Evolutionary conservation across 2,797 vertebrate genomes (phyloP), one percentile per base, ranked within the genome.

Genomic region (Morelia viridis): DNA sequence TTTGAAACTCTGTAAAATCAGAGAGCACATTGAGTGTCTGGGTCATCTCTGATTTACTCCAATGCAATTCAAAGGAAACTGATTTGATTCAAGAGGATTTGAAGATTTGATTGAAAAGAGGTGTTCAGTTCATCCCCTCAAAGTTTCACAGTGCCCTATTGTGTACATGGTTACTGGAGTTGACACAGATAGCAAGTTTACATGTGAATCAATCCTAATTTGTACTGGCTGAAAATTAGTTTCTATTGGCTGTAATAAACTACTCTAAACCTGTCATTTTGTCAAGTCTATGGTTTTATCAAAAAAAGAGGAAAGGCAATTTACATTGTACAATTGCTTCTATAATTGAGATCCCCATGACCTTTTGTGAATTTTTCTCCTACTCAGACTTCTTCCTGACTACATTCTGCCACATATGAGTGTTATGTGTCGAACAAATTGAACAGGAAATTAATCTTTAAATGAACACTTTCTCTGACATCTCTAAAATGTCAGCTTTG

Each of bases 391-490:
- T 41, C 19, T 2, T 89, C 31, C 89, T 91, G 15, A 28, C 12
- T 28, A 62, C 58, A 50, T 28, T 0, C 53, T 90, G 64, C 11
- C 17, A 93, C 22, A 88, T 93, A 24, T 31, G 85, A 92, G 24
- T 87, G 84, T 80, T 80, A 62, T 15, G 28, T 89, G 83, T 89
- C 56, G 31, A 71, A 41, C 64, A 90, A 80, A 90, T 62, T 62
- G n/a, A 92, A 71, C 53, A 86, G 88, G 57, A 90, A 90, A 90
- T 80, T 87, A 62, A 83, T 87, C 24, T 94, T 92, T 94, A 87
- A 85, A 87, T 92, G 89, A 91, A 91, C 56, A 19, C n/a, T 88
- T 90, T 62, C 4, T 2, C 31, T 5, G 5, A 1, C 31, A 83
- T 76, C 61, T 46, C 56, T 3, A 4, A 89, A 88, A 90, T 85